Evolutionary conservation across 2,888 invertebrate species (phyloP), one percentile per base, ranked within the genome.

Genomic region (Ligdia adustata): DNA sequence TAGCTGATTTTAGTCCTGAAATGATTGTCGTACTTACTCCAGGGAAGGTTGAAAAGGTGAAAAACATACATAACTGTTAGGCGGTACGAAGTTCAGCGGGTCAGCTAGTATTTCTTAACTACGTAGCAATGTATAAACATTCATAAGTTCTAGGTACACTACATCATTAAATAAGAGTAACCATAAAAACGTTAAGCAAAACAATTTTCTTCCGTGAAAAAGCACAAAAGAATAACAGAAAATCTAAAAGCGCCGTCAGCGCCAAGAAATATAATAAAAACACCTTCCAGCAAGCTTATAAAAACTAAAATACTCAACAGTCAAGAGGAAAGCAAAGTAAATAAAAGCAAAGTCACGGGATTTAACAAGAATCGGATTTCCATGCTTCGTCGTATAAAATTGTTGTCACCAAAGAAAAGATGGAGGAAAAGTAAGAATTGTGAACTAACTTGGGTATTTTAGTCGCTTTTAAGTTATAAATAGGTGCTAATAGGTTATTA

Each of bases 351-450:
- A 32, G 24, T 41, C 26, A 15, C 11, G 18, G 9, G 37, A 12
- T 26, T 44, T 44, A 24, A 37, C 15, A 9, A 18, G 37, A 44
- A 38, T 44, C 32, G 37, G 31, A 38, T 44, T 38, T 31, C 16
- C 13, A 15, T 37, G 18, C 12, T 9, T 13, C 16, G 24, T n/a
- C 16, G 26, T 38, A 22, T 29, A 31, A 43, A 26, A 43, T 14
- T 42, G 33, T 42, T 26, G 9, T 22, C 16, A 20, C 9, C 4
- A 4, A 27, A 11, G 27, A 18, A 28, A 28, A 7, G 16, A n/a
- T n/a, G n/a, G 1, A 9, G 24, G 43, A 37, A 37, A 44, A 31
- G 15, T 6, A 9, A 3, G 14, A 34, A 13, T 12, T 5, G 9
- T 16, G 1, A n/a, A 9, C n/a, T 4, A n/a, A n/a, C n/a, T 22